phyloP scores from a whole-genome alignment of 2,797 vertebrate genomes.

The Ispidina picta region DNA sequence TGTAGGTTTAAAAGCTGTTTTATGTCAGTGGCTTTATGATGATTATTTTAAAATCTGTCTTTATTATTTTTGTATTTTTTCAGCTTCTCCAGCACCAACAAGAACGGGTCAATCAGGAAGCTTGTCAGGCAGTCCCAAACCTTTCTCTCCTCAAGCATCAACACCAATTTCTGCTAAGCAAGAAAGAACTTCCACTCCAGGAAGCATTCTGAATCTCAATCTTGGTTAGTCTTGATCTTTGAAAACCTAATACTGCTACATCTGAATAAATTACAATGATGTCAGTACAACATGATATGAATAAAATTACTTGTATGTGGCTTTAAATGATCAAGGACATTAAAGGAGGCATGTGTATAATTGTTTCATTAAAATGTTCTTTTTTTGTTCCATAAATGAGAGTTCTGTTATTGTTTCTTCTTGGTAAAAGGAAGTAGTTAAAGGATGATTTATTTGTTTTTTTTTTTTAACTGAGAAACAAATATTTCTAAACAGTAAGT shows the following conservation, averaged over 20 bases:
- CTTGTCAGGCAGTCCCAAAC: slow-evolving; percentile 90
- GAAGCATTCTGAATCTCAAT: slow-evolving; percentile 97
- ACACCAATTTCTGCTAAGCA: slow-evolving; percentile 84
- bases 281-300: not conserved
- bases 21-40: not conserved
- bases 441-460: not conserved
- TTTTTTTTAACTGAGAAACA: not conserved
- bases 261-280: not conserved
- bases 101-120: slow-evolving; percentile 88
- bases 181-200: slow-evolving; percentile 87
- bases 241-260: not conserved
- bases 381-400: not conserved
- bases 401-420: not conserved
- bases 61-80: slow-evolving; percentile 44
- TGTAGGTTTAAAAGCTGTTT: not conserved
- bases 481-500: not conserved
- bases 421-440: not conserved
- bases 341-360: not conserved
- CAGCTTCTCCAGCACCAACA: slow-evolving; percentile 90
- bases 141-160: slow-evolving; percentile 87
- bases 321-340: not conserved
- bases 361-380: not conserved
- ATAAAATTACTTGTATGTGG: not conserved
- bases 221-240: slow-evolving; percentile 84
- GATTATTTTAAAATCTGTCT: not conserved